Percentiles rank a stretch among this genome's conserved stretches.
Evolutionary conservation across 2,113 vertebrate genomes (phyloP).

Genomic region (Struthio camelus): DNA sequence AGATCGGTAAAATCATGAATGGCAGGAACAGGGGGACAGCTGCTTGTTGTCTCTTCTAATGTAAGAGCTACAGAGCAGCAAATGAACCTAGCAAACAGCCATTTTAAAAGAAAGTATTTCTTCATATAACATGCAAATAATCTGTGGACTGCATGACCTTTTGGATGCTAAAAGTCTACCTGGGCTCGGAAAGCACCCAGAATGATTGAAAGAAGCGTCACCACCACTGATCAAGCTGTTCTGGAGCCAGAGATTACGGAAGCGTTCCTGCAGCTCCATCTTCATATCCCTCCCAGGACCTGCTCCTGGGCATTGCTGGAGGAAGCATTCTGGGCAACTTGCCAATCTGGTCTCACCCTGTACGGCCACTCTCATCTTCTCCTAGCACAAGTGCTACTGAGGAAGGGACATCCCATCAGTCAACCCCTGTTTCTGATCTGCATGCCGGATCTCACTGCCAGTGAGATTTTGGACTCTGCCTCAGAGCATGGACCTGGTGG

Average conservation of each 20-base stretch:
- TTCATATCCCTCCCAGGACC: neutral
- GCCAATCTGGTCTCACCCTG: too few relatives aligned
- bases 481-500: neutral
- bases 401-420: neutral
- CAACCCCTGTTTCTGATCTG: neutral
- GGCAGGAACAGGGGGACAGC: neutral
- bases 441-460: too few relatives aligned
- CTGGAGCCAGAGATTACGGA: neutral
- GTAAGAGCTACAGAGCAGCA: neutral
- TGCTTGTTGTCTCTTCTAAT: neutral
- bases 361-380: neutral
- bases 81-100: neutral
- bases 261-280: neutral
- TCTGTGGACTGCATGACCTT: neutral
- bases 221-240: neutral
- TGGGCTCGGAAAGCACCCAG: neutral
- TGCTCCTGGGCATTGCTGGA: too few relatives aligned
- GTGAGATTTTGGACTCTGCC: neutral
- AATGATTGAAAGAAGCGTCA: neutral
- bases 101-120: neutral
- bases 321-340: too few relatives aligned
- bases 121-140: neutral
- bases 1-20: neutral
- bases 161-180: neutral
- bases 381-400: neutral